These are phyloP conservation scores for Allophyes oxyacanthae DNA, from an alignment of 2,888 invertebrate genomes.

Conservation along the genomic window DNA sequence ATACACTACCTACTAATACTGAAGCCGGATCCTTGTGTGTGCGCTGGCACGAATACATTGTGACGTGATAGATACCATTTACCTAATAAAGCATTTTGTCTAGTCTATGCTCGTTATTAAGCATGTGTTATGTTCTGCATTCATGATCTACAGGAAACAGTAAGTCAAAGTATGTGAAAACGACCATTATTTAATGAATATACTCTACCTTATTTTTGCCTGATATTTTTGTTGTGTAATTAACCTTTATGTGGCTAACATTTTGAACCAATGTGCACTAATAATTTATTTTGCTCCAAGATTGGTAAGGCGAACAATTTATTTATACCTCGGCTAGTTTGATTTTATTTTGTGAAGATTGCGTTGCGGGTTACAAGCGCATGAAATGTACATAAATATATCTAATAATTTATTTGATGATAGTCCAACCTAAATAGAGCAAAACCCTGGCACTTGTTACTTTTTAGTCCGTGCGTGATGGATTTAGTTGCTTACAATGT, in stretches of 20 bases:
- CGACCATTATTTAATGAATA: slow-evolving; percentile 66
- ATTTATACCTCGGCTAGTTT: slow-evolving; percentile 59
- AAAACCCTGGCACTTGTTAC: slow-evolving; percentile 57
- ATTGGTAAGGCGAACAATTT: slow-evolving; percentile 63
- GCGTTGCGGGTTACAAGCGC: slow-evolving; percentile 61
- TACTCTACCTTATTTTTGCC: slow-evolving; percentile 76
- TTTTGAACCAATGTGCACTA: slow-evolving; percentile 75
- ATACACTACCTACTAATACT: slow-evolving; percentile 39
- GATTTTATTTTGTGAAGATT: slow-evolving; percentile 59
- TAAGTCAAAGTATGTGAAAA: slow-evolving; percentile 91
- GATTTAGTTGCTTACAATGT: slow-evolving; percentile 39
- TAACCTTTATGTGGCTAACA: slow-evolving; percentile 87
- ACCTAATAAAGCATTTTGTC: slow-evolving; percentile 70
- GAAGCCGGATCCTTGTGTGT: slow-evolving; percentile 80
- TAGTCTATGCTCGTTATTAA: slow-evolving; percentile 83
- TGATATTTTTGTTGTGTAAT: slow-evolving; percentile 77
- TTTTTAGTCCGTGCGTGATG: slow-evolving; percentile 39
- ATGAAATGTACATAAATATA: slow-evolving; percentile 56
- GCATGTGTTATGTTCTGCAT: slow-evolving; percentile 89
- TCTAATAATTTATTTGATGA: slow-evolving; percentile 24
- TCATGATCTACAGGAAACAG: slow-evolving; percentile 93
- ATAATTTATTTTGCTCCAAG: slow-evolving; percentile 69
- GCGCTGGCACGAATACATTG: slow-evolving; percentile 68
- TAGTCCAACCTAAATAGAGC: slow-evolving; percentile 46
- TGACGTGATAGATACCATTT: slow-evolving; percentile 58